phyloP scores from a whole-genome alignment of 2,797 vertebrate genomes.

The Premnoplex brunnescens region DNA sequence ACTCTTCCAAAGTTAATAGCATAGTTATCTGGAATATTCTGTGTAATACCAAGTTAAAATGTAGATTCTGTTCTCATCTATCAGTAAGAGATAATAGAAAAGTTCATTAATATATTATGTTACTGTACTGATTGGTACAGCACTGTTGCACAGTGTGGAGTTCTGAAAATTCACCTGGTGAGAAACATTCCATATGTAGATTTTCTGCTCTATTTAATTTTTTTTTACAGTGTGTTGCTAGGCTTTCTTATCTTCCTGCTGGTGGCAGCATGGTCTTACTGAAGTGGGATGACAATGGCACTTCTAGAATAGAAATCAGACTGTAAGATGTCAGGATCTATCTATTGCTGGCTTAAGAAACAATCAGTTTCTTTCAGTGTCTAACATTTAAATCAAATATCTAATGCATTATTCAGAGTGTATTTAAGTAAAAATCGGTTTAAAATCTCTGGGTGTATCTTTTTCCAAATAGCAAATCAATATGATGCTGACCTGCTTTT shows the following conservation, averaged over 20 bases:
- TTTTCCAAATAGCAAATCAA: background rate
- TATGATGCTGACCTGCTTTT: background rate
- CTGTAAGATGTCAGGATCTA: background rate
- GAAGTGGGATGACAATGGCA: background rate
- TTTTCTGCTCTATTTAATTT: background rate
- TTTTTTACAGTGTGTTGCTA: background rate
- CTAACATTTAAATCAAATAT: background rate
- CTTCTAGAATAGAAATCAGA: background rate
- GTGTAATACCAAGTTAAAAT: constrained; percentile 15
- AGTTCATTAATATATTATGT: constrained; percentile 28
- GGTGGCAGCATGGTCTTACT: constrained; percentile 66
- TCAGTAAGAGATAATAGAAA: background rate
- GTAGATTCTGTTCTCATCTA: background rate
- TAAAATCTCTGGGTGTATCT: background rate
- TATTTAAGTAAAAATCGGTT: background rate
- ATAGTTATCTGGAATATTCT: constrained; percentile 16
- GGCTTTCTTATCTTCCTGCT: constrained; percentile 49
- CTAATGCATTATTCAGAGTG: background rate
- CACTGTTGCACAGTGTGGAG: background rate
- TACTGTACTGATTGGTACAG: background rate
- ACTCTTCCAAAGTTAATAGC: constrained; percentile 16
- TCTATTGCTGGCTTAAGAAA: background rate
- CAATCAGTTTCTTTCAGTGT: background rate
- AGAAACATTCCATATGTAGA: background rate
- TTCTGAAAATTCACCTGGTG: background rate